Evolutionary conservation across 2,797 vertebrate species (phyloP).

Genomic region (Taeniopygia guttata): DNA sequence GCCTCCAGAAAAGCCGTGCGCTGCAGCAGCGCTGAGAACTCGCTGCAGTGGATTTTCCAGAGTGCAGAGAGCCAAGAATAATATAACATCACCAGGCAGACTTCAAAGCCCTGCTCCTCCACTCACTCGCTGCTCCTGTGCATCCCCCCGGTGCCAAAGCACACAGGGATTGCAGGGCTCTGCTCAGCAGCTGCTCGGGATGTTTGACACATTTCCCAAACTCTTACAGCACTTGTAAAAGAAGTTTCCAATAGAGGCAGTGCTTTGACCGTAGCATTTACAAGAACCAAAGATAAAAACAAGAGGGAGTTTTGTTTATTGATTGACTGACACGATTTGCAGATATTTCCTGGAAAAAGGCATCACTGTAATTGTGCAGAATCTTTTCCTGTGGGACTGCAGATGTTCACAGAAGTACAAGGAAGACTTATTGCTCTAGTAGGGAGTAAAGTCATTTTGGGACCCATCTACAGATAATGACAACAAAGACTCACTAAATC

Average conservation of each 20-base stretch:
- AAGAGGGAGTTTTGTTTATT: neutral
- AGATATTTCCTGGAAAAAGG: slow-evolving; percentile 20
- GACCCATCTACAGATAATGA: neutral
- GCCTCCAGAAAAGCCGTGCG: slow-evolving; percentile 60
- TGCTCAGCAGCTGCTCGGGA: slow-evolving; percentile 67
- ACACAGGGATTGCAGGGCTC: slow-evolving; percentile 56
- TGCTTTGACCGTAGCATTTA: slow-evolving; percentile 36
- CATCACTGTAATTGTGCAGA: neutral
- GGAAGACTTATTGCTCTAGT: neutral
- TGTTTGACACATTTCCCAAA: slow-evolving; percentile 71
- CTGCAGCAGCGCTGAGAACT: slow-evolving; percentile 74
- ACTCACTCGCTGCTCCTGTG: slow-evolving; percentile 75
- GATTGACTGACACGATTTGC: slow-evolving; percentile 1
- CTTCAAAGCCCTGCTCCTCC: slow-evolving; percentile 82
- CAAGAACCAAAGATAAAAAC: slow-evolving; percentile 44
- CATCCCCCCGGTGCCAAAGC: slow-evolving; percentile 77
- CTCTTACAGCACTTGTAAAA: slow-evolving; percentile 75
- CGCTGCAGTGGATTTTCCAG: slow-evolving; percentile 85
- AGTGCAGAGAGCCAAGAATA: slow-evolving; percentile 82
- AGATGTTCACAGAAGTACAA: neutral
- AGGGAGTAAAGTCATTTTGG: neutral
- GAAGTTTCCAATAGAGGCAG: slow-evolving; percentile 77
- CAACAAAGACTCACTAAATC: neutral
- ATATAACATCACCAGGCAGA: slow-evolving; percentile 81
- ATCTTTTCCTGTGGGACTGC: neutral